phyloP scores from a whole-genome alignment of 1,140 invertebrate genomes.

The Epicauta chinensis region DNA sequence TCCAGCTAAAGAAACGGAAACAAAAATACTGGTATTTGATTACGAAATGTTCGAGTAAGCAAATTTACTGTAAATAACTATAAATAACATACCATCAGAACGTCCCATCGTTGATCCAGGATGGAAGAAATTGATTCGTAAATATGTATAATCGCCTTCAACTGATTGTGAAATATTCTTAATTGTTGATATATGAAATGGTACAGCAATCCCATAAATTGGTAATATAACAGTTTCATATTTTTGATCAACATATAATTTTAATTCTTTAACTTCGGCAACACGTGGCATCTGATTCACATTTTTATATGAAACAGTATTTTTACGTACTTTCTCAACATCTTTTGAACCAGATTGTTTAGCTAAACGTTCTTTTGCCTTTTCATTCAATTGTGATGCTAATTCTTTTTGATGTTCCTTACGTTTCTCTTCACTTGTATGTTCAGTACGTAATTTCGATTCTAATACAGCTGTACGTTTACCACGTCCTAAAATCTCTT shows the following conservation, averaged over 20 bases:
- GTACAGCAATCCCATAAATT: constrained; percentile 90
- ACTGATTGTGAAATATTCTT: constrained; percentile 98
- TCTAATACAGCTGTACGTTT: constrained; percentile 92
- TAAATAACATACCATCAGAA: constrained; percentile 55
- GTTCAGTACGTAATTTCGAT: constrained; percentile 91
- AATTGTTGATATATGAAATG: constrained; percentile 98
- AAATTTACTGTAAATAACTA: constrained; percentile 1
- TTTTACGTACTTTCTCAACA: constrained; percentile 87
- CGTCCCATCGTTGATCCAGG: constrained; percentile 93
- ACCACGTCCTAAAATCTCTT: constrained; percentile 67
- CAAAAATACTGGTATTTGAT: no score
- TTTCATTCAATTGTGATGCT: constrained; percentile 83
- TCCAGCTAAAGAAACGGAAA: no score
- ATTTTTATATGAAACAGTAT: constrained; percentile 92
- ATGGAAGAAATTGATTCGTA: constrained; percentile 98
- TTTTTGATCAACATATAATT: constrained; percentile 95
- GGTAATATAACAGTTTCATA: constrained; percentile 97
- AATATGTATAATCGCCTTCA: constrained; percentile 98
- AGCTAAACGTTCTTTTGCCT: constrained; percentile 84
- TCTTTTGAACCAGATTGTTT: constrained; percentile 80
- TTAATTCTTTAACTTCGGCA: constrained; percentile 86
- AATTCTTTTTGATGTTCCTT: constrained; percentile 96
- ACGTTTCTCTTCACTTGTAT: constrained; percentile 94
- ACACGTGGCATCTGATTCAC: constrained; percentile 89
- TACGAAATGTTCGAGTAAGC: no score